These are phyloP conservation scores for Porites evermanni DNA, from an alignment of 92 coral and sea anemone genomes.

Conservation along the genomic window DNA sequence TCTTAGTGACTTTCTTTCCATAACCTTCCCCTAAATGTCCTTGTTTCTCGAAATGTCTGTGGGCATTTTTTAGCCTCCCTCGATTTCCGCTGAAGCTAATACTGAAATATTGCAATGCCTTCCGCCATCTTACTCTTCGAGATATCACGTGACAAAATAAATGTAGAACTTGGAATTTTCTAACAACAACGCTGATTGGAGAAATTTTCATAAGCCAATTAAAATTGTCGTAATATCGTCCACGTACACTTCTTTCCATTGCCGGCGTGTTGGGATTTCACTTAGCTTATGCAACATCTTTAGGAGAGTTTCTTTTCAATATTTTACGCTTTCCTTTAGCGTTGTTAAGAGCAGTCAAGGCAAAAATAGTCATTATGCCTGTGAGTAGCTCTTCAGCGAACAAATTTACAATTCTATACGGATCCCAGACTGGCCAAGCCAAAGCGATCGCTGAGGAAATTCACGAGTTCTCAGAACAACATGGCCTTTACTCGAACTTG, in stretches of 20 bases:
- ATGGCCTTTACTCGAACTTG: slow-evolving; percentile 86
- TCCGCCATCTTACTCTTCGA: slow-evolving; percentile 61
- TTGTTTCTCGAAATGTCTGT: background rate
- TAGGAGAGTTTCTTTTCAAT: background rate
- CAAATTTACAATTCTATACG: slow-evolving; percentile 89
- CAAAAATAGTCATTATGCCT: slow-evolving; percentile 53
- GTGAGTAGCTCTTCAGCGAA: slow-evolving; percentile 43
- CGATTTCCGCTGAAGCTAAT: slow-evolving; percentile 17
- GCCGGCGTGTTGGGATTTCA: slow-evolving; percentile 42
- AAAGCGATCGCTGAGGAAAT: slow-evolving; percentile 99
- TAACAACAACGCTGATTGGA: slow-evolving; percentile 33
- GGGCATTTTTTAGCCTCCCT: slow-evolving; percentile 24
- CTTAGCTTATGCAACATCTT: slow-evolving; percentile 31
- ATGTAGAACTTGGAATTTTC: background rate
- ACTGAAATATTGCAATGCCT: background rate
- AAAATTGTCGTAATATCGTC: slow-evolving; percentile 9
- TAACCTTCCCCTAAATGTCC: slow-evolving; percentile 49
- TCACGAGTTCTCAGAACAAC: slow-evolving; percentile 79
- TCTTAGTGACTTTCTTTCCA: slow-evolving; percentile 79
- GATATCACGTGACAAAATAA: slow-evolving; percentile 56
- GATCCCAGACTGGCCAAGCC: slow-evolving; percentile 98
- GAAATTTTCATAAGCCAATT: slow-evolving; percentile 18
- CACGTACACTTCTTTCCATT: background rate
- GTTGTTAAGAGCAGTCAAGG: background rate
- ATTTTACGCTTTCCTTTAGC: slow-evolving; percentile 5